Evolutionary conservation across 2,113 vertebrate species (phyloP), one percentile per base, ranked within the genome.

Genomic region (Arothron firmamentum): DNA sequence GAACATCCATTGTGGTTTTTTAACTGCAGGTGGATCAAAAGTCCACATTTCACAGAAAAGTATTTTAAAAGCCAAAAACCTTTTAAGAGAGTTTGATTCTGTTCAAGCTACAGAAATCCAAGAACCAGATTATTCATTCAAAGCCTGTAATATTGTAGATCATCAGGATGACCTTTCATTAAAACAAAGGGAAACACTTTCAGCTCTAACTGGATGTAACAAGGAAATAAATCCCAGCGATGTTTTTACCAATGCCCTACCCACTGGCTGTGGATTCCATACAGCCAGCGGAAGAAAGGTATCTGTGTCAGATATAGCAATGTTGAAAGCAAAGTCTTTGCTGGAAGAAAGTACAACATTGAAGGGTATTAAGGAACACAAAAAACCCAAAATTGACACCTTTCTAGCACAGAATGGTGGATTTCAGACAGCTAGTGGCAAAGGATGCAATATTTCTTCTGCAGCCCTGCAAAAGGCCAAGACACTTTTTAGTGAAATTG

Each of bases 381-480:
- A 4, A 3, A 58, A 42, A 47, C 45, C 20, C 19, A 63, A 74
- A 43, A 25, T 16, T 59, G 46, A 25, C 5, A 16, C 5, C 11
- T 49, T 55, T 1, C 41, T 47, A 49, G 17, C 34, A 66, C 64
- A 72, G 56, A 63, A 56, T 41, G 83, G 75, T 70, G 92, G 91
- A 12, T 95, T 94, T 86, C 93, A 83, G 70, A 93, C 90, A 38
- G 92, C 90, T 64, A 89, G 87, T 75, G 92, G 91, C 56, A 90
- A 91, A 74, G 74, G 57, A 6, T 88, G 92, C 13, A 21, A 52
- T 0, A 17, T 93, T 58, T 93, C 93, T 76, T 76, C 89, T 71
- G 83, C 69, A 48, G 86, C 92, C 23, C 81, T 93, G 34, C 43
- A 87, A 41, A 92, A 92, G 85, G 86, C 87, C 53, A 90, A 90